These are phyloP conservation scores for Heterotilapia buettikoferi DNA, from an alignment of 2,113 vertebrate genomes.

Conservation along the genomic window DNA sequence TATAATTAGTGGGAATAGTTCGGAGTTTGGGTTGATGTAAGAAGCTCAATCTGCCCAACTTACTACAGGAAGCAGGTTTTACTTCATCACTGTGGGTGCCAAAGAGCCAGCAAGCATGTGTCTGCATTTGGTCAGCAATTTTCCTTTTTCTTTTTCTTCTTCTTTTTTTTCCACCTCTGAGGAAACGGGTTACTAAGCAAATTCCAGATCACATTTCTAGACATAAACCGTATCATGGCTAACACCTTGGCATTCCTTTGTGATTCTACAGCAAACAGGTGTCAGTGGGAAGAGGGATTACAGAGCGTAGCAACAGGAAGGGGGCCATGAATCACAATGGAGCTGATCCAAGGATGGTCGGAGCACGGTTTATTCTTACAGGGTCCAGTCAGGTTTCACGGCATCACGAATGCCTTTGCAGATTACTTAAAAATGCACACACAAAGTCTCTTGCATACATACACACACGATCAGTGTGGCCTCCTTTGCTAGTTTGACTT, in stretches of 20 bases:
- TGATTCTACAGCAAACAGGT: conserved; percentile 48
- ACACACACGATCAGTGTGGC: background rate
- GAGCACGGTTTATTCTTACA: background rate
- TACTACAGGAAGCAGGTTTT: background rate
- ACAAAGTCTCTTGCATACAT: background rate
- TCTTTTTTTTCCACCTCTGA: background rate
- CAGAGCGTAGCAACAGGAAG: conserved; percentile 10
- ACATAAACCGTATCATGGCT: conserved; percentile 23
- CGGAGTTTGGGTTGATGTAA: background rate
- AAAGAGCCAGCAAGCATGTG: background rate
- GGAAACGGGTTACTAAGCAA: conserved; percentile 12
- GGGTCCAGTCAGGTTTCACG: background rate
- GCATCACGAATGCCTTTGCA: background rate
- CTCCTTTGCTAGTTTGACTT: conserved; percentile 6
- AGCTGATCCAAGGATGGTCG: background rate
- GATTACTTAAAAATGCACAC: background rate
- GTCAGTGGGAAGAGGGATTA: conserved; percentile 43
- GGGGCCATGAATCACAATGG: conserved; percentile 32
- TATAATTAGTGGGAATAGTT: background rate
- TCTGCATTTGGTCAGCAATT: conserved; percentile 15
- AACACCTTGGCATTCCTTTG: conserved; percentile 27
- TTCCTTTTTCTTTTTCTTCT: background rate
- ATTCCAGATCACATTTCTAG: conserved; percentile 7
- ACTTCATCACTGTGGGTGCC: conserved; percentile 5
- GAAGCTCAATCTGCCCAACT: background rate